Percentiles rank a stretch among this genome's conserved stretches.
These are phyloP conservation scores for Girardinus metallicus DNA, from an alignment of 2,797 vertebrate species.

Conservation along the genomic window DNA sequence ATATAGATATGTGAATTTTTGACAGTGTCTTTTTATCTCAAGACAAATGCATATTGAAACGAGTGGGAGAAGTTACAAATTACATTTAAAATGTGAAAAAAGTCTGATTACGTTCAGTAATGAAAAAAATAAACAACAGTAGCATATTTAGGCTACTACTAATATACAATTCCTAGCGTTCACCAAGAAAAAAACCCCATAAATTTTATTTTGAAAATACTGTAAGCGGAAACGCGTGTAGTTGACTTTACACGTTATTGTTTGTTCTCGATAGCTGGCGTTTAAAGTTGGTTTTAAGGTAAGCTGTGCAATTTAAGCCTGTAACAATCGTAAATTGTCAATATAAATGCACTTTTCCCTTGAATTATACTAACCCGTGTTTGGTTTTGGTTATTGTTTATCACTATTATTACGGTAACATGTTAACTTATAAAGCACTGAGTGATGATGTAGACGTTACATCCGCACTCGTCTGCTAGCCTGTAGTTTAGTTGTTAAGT, in stretches of 20 bases:
- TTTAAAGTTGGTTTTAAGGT: neutral
- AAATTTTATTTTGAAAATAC: neutral
- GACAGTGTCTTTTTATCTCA: neutral
- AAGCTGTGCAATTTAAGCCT: neutral
- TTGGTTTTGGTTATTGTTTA: fast-evolving
- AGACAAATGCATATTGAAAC: neutral
- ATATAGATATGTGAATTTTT: too few relatives aligned
- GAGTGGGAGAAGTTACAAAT: neutral
- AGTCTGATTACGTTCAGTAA: neutral
- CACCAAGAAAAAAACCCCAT: neutral
- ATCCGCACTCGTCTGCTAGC: conserved; percentile 37
- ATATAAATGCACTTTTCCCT: neutral
- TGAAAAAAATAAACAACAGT: neutral
- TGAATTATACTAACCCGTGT: neutral
- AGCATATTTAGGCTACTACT: too few relatives aligned
- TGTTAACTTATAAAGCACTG: conserved; percentile 9
- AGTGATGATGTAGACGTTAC: neutral
- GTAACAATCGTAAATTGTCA: neutral
- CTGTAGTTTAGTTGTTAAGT: conserved; percentile 1
- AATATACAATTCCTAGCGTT: too few relatives aligned
- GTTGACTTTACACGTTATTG: neutral
- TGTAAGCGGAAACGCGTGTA: neutral
- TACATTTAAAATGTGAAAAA: neutral
- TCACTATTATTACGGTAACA: neutral
- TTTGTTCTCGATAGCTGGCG: neutral